A percentile compares a stretch with the other conserved stretches of the same genome.
phyloP scores from a whole-genome alignment of 2,888 invertebrate species.

The Orthonevra nobilis region DNA sequence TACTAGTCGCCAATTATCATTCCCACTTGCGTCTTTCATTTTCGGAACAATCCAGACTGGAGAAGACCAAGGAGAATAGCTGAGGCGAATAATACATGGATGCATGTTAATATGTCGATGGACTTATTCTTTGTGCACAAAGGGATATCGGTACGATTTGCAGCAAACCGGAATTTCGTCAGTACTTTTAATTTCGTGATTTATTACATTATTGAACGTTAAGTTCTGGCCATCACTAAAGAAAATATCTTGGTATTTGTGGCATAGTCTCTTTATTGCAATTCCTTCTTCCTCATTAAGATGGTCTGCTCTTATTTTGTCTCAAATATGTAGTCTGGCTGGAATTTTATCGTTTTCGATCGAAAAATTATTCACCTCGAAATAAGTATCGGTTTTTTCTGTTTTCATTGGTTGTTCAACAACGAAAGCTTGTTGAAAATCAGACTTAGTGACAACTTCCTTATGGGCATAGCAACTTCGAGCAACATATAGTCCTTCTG shows the following conservation, averaged over 20 bases:
- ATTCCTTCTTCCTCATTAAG: constrained; percentile 40
- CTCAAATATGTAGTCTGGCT: too few species aligned
- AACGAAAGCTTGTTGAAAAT: constrained; percentile 26
- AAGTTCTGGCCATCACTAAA: constrained; percentile 19
- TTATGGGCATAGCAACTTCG: constrained; percentile 27
- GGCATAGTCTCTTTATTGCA: constrained; percentile 15
- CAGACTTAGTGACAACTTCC: constrained; percentile 28
- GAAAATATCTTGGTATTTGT: constrained; percentile 32
- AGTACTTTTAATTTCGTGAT: constrained; percentile 39
- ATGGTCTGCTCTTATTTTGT: constrained; percentile 22
- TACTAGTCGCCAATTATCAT: background rate
- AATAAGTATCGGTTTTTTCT: constrained; percentile 9
- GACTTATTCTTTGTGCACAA: constrained; percentile 49
- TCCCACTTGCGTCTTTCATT: background rate
- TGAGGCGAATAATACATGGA: constrained; percentile 3
- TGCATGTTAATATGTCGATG: constrained; percentile 16
- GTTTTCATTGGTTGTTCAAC: constrained; percentile 46
- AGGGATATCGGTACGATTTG: constrained; percentile 32
- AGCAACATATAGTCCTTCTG: constrained; percentile 42
- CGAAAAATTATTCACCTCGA: constrained; percentile 17
- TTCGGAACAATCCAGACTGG: constrained; percentile 6
- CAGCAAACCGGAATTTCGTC: constrained; percentile 22
- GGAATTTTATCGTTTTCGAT: constrained; percentile 7
- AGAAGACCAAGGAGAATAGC: too few species aligned
- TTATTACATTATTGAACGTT: constrained; percentile 26